Conservation (phyloP, 2,888 invertebrate species). For the Eueremaeus valkanovi region DNA sequence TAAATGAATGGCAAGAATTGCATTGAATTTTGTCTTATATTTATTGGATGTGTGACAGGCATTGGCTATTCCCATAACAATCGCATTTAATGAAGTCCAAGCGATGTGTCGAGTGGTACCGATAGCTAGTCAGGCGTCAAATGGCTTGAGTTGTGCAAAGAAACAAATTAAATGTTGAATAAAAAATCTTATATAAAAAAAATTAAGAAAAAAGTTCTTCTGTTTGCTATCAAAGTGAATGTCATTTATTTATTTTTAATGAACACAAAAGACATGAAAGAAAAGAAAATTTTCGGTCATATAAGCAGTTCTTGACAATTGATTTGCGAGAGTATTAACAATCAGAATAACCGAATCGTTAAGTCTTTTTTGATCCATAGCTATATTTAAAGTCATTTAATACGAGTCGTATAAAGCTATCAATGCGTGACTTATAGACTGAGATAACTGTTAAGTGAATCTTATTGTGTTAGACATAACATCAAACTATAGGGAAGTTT, state of each 20-base stretch:
- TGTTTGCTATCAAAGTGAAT: background rate
- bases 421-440: background rate
- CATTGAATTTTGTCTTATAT: background rate
- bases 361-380: background rate
- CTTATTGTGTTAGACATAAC: background rate
- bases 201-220: background rate
- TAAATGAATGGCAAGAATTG: background rate
- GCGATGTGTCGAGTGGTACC: constrained; percentile 13
- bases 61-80: background rate
- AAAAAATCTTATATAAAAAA: background rate
- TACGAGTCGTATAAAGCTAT: background rate
- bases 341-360: background rate
- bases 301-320: background rate
- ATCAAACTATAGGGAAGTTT: background rate
- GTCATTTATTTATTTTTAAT: background rate
- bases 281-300: background rate
- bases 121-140: background rate
- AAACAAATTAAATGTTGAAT: background rate
- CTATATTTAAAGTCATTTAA: background rate
- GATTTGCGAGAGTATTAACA: background rate
- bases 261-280: background rate
- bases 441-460: background rate
- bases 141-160: background rate
- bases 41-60: background rate
- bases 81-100: constrained; percentile 6